Base-by-base conservation (phyloP, 2,888 invertebrate genomes). In the Iselma pallidipennis region DNA sequence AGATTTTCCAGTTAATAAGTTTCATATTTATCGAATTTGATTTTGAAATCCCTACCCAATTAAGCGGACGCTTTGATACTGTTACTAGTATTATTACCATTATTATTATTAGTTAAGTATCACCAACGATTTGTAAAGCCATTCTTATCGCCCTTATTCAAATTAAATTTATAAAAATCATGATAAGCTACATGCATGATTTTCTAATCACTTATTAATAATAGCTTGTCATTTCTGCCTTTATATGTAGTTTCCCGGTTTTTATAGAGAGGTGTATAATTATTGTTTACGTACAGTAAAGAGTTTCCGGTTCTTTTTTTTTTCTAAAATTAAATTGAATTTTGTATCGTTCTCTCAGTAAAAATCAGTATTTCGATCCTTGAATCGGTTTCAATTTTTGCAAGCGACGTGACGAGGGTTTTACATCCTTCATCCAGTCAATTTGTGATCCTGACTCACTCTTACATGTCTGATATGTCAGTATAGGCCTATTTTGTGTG, bases 391-490 rank as follows among this genome's bases (percentile, higher is more conserved):
- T 55, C 51, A 53, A 60, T 61, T 61, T 57, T 61, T 61, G 49
- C 25, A 49, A 45, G 29, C 55, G 50, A 26, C 45, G 42, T 61
- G 61, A 61, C 52, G 57, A 61, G 61, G 61, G 61, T 61, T 56
- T 56, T 57, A 53, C 60, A 53, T 54, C 49, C 53, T 57, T 37
- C 53, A 57, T 61, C 51, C 60, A 51, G 55, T 60, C 60, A 55
- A 60, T 60, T 60, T 60, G 60, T 55, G 60, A 60, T 60, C 60
- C 51, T 45, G 55, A 60, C n/a, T 50, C 50, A 50, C 23, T 50
- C 23, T 28, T 50, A 50, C 55, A 55, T 55, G 37, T 16, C 50
- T 45, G 29, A 55, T 31, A 59, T 59, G 55, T 59, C 59, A 55
- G 45, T 55, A 55, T 19, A 50, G 54, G 50, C 37, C 59, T 59